Base-by-base conservation (phyloP, 2,888 invertebrate genomes). In the Mesorhabditis sp. region DNA sequence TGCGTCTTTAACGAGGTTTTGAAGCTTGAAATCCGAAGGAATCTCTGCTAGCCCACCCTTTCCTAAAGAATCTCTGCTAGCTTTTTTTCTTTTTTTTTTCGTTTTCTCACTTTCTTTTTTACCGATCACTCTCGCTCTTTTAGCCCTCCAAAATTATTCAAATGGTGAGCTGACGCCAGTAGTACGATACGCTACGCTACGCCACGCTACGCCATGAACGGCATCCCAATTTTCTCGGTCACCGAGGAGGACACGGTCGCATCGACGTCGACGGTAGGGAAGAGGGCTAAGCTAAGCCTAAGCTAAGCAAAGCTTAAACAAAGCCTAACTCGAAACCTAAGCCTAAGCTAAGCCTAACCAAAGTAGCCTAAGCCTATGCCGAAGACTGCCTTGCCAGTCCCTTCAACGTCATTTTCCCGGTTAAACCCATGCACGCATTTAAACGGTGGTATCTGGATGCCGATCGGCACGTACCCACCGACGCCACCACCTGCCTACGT, bases 281-380 rank as follows among this genome's bases (percentile, higher is more conserved):
- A 28, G 28, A 28, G 28, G 28, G 28, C 28, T 28, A 50, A 50
- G n/a, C n/a, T 2, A n/a, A 50, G 58, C 58, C 7, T n/a, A 50
- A 50, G n/a, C 10, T 50, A 50, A 28, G 28, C 58, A 50, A n/a
- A 10, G 58, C 58, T 10, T 13, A 50, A n/a, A 50, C 58, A 50
- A 50, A 50, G n/a, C 58, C n/a, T 50, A 50, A n/a, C 58, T 50
- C 58, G 10, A 50, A 50, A 50, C 58, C n/a, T 50, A 50, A n/a
- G 10, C n/a, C 58, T 13, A 50, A 50, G n/a, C 58, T 50, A 13
- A 50, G 58, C 58, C n/a, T n/a, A 13, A 10, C 58, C n/a, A n/a
- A 50, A n/a, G n/a, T 13, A 50, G 58, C 10, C 58, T 50, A 50
- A n/a, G n/a, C n/a, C 58, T n/a, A 50, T 10, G 58, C 58, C n/a